These are phyloP conservation scores for Muraenolepis orangiensis DNA, from an alignment of 2,797 vertebrate species.

Conservation along the genomic window DNA sequence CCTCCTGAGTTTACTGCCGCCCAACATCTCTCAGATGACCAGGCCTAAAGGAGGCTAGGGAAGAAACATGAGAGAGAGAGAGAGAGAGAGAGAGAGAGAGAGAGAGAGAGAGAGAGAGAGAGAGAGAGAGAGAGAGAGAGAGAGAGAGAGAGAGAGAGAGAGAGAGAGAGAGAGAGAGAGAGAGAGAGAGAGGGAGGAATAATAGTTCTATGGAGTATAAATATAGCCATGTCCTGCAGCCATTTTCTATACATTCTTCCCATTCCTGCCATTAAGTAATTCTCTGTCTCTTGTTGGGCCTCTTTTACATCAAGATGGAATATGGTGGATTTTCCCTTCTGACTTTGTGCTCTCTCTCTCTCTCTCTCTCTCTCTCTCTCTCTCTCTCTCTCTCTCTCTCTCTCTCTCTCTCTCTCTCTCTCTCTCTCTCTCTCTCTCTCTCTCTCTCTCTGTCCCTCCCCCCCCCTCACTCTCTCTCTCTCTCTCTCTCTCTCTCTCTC, in stretches of 20 bases:
- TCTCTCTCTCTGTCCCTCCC: no score
- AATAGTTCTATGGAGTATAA: slow-evolving; percentile 58
- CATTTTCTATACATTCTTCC: slow-evolving; percentile 46
- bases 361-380: neutral
- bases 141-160: slow-evolving; percentile 15
- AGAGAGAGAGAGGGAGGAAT: slow-evolving; percentile 19
- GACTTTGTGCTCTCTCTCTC: slow-evolving; percentile 17
- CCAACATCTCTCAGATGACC: slow-evolving; percentile 30
- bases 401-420: slow-evolving; percentile 8
- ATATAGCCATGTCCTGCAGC: slow-evolving; percentile 61
- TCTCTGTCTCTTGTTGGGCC: slow-evolving; percentile 18
- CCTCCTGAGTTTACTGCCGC: no score
- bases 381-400: slow-evolving; percentile 24
- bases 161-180: slow-evolving; percentile 6
- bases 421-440: neutral
- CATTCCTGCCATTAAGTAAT: slow-evolving; percentile 47
- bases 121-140: slow-evolving; percentile 17
- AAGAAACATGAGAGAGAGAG: slow-evolving; percentile 25
- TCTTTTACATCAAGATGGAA: slow-evolving; percentile 53
- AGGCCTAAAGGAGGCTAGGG: slow-evolving; percentile 40
- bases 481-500: slow-evolving; percentile 19
- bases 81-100: slow-evolving; percentile 6
- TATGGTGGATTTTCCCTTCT: slow-evolving; percentile 21
- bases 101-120: slow-evolving; percentile 13
- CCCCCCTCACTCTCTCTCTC: slow-evolving; percentile 4